Conservation (phyloP, 2,113 vertebrate species). For the Amphiprion percula region DNA sequence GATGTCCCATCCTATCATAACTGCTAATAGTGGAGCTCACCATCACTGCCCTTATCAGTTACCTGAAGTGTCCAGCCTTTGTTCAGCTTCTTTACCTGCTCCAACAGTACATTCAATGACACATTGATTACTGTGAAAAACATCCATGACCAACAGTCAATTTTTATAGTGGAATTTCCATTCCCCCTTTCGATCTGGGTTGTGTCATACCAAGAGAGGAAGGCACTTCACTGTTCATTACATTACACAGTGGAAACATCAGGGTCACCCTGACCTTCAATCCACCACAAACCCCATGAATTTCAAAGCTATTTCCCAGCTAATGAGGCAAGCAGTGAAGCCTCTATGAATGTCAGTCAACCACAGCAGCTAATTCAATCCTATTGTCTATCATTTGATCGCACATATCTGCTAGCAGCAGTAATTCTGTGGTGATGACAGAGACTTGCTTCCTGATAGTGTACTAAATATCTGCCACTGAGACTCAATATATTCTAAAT, state of each 20-base stretch:
- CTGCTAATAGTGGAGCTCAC: not conserved
- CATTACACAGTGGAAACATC: conserved; percentile 24
- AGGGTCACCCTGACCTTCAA: conserved; percentile 64
- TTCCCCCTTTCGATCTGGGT: conserved; percentile 45
- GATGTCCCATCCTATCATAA: not conserved
- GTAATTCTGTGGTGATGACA: conserved; percentile 70
- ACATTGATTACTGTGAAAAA: conserved; percentile 71
- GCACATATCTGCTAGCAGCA: conserved; percentile 23
- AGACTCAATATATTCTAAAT: not conserved
- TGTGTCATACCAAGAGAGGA: not conserved
- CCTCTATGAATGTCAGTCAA: not conserved
- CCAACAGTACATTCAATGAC: conserved; percentile 21
- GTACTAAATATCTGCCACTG: not conserved
- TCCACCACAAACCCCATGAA: not conserved
- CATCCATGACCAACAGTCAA: conserved; percentile 57
- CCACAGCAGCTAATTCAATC: conserved; percentile 54
- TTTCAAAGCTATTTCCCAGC: conserved; percentile 11
- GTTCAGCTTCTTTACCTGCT: conserved; percentile 1
- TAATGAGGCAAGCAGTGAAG: conserved; percentile 15
- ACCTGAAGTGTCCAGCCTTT: not conserved
- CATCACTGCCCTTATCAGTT: not conserved
- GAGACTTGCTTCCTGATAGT: not conserved
- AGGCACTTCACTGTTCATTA: conserved; percentile 8
- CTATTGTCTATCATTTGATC: conserved; percentile 19
- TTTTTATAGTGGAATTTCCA: conserved; percentile 74